Evolutionary conservation across 2,113 vertebrate genomes (phyloP).

Genomic region (Oenanthe oenanthe): DNA sequence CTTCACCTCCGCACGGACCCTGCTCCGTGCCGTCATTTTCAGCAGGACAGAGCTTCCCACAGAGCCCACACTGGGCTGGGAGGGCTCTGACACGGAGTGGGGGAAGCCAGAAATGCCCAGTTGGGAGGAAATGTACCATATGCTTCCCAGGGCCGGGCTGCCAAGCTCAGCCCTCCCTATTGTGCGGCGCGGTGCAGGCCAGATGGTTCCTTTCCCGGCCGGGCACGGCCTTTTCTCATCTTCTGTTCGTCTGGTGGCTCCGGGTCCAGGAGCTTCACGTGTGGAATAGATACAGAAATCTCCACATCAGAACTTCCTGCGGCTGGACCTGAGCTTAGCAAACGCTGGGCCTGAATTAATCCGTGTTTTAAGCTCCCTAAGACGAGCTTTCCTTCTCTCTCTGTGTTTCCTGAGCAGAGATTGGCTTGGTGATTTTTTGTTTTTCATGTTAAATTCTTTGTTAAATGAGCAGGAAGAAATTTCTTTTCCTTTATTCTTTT

Average conservation of each 20-base stretch:
- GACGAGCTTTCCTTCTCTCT: not conserved
- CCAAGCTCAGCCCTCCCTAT: not conserved
- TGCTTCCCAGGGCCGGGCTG: not conserved
- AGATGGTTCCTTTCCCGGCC: not conserved
- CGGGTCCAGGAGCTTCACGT: not conserved
- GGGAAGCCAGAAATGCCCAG: not conserved
- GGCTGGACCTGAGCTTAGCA: accelerated
- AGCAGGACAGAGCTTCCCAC: accelerated
- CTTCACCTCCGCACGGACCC: not conserved
- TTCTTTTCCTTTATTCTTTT: not conserved
- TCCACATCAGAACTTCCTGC: accelerated
- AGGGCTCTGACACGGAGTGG: not conserved
- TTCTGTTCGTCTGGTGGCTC: not conserved
- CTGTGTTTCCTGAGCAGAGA: not conserved
- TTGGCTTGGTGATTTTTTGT: not conserved
- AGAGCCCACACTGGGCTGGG: accelerated
- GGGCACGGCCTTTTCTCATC: not conserved
- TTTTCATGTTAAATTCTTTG: not conserved
- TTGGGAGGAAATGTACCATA: not conserved
- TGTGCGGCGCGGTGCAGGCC: not conserved
- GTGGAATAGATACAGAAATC: not conserved
- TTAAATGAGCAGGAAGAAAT: conserved; percentile 10
- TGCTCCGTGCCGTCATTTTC: accelerated
- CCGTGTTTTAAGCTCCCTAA: accelerated
- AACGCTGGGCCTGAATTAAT: not conserved